Conservation (phyloP, 2,113 vertebrate genomes). For the Cariama cristata region DNA sequence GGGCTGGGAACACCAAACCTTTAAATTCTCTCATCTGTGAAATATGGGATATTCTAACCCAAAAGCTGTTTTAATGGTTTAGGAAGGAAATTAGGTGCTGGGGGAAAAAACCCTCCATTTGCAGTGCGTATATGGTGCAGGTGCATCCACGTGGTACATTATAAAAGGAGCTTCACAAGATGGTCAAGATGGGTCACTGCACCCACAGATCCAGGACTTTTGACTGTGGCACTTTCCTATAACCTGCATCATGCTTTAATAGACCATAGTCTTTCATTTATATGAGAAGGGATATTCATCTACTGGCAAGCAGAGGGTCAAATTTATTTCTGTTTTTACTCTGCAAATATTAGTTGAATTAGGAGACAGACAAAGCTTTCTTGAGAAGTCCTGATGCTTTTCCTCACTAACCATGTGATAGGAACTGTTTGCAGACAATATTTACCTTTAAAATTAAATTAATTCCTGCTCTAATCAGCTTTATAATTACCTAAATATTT, state of each 20-base stretch:
- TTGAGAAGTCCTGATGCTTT: not conserved
- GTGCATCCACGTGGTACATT: not conserved
- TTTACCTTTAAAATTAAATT: not conserved
- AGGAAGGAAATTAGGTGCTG: not conserved
- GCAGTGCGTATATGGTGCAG: not conserved
- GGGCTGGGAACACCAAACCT: not conserved
- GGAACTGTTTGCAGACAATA: not conserved
- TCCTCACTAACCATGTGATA: not conserved
- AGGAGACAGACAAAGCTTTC: fast-evolving
- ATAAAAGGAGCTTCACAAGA: not conserved
- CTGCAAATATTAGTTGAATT: not conserved
- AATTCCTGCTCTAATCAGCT: not conserved
- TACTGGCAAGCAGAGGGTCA: not conserved
- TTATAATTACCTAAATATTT: not conserved
- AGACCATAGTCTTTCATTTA: not conserved
- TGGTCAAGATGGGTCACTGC: not conserved
- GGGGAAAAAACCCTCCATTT: not conserved
- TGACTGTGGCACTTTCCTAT: not conserved
- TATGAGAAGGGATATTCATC: not conserved
- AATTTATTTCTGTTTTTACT: not conserved
- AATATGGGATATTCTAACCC: not conserved
- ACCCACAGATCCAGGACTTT: not conserved
- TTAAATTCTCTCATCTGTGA: not conserved
- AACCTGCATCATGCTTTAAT: not conserved
- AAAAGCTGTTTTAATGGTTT: not conserved